Percentiles rank a stretch among this genome's conserved stretches.
These are phyloP conservation scores for Macaria liturata DNA, from an alignment of 2,888 invertebrate species.

Conservation along the genomic window DNA sequence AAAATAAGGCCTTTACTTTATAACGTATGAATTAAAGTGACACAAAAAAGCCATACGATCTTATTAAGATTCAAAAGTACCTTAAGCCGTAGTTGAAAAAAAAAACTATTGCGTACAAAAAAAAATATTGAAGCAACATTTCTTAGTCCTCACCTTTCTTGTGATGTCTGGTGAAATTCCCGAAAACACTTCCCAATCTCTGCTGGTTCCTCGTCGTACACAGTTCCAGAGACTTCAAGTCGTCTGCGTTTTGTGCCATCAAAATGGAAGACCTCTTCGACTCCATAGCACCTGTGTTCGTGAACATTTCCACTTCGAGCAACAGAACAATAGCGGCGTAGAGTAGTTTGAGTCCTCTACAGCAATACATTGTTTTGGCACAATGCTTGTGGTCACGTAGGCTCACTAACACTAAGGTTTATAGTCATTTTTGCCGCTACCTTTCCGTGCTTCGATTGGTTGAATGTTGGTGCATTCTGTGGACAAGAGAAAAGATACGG, in stretches of 20 bases:
- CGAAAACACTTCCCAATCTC: conserved; percentile 74
- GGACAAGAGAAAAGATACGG: conserved; percentile 43
- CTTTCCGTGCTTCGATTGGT: conserved; percentile 40
- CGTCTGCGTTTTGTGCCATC: conserved; percentile 68
- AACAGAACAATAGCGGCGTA: conserved; percentile 73
- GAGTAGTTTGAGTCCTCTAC: conserved; percentile 77
- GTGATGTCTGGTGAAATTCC: conserved; percentile 76
- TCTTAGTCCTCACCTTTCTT: conserved; percentile 63
- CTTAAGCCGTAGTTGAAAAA: too few species aligned
- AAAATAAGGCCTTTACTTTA: too few species aligned
- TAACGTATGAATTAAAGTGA: too few species aligned
- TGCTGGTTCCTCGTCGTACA: conserved; percentile 74
- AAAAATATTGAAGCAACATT: too few species aligned
- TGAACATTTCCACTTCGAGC: conserved; percentile 70
- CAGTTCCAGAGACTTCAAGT: conserved; percentile 69
- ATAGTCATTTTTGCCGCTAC: conserved; percentile 76
- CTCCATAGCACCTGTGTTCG: conserved; percentile 75
- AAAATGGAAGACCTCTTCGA: conserved; percentile 72
- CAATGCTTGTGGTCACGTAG: conserved; percentile 67
- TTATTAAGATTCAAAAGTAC: too few species aligned
- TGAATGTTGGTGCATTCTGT: conserved; percentile 56
- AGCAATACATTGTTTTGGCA: conserved; percentile 81
- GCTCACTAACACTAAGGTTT: conserved; percentile 68
- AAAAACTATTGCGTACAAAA: too few species aligned
- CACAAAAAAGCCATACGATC: too few species aligned